Conservation (phyloP, 2,888 invertebrate genomes). For the Spicauda simplicius region DNA sequence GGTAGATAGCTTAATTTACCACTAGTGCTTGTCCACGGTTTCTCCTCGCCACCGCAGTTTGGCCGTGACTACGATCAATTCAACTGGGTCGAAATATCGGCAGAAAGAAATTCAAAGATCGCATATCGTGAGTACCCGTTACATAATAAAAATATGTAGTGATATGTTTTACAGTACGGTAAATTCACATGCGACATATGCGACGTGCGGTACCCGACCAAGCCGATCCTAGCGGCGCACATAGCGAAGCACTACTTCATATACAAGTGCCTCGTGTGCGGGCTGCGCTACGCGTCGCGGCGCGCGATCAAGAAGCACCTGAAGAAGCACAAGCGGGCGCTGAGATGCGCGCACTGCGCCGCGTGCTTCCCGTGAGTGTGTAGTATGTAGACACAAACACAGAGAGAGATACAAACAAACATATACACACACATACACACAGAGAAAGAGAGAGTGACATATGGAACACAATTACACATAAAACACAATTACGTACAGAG, state of each 20-base stretch:
- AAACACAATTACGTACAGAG: too few relatives aligned
- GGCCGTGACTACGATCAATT: too few relatives aligned
- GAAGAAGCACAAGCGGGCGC: background rate
- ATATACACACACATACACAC: background rate
- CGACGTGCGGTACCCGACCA: background rate
- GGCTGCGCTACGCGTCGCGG: background rate
- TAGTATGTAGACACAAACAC: background rate
- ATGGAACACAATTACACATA: too few relatives aligned
- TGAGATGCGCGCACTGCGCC: slow-evolving; percentile 6
- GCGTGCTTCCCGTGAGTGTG: slow-evolving; percentile 12
- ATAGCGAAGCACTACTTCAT: slow-evolving; percentile 1
- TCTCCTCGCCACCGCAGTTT: too few relatives aligned
- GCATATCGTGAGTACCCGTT: too few relatives aligned
- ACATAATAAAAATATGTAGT: too few relatives aligned
- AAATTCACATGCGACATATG: background rate
- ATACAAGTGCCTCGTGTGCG: slow-evolving; percentile 4
- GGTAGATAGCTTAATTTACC: too few relatives aligned
- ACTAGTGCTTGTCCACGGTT: too few relatives aligned
- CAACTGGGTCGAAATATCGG: too few relatives aligned
- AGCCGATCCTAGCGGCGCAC: background rate
- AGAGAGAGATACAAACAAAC: background rate
- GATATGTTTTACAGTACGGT: too few relatives aligned
- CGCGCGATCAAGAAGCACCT: background rate
- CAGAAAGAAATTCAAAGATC: too few relatives aligned
- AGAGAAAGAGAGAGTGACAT: too few relatives aligned